These are phyloP conservation scores for Thunnus maccoyii DNA, from an alignment of 2,113 vertebrate species.

Conservation along the genomic window DNA sequence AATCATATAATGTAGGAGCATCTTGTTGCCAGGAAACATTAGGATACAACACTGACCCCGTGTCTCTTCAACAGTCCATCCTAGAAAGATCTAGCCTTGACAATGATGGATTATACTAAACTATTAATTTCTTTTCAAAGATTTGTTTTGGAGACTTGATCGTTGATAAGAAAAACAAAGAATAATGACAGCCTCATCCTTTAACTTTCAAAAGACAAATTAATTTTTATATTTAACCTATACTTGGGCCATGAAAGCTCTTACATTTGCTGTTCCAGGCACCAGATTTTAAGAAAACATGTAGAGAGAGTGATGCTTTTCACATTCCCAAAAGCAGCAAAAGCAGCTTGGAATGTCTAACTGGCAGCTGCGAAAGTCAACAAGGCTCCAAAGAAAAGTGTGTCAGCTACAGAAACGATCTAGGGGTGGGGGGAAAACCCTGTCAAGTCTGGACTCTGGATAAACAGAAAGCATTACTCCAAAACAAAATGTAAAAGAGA, in stretches of 20 bases:
- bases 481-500: neutral
- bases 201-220: neutral
- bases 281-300: neutral
- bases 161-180: neutral
- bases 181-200: neutral
- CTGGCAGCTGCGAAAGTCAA: neutral
- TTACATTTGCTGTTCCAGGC: neutral
- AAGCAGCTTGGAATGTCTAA: neutral
- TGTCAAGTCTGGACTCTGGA: neutral
- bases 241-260: neutral
- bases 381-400: constrained; percentile 12
- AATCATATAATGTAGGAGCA: neutral
- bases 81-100: neutral
- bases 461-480: neutral
- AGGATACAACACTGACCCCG: neutral
- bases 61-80: neutral
- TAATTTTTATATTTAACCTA: neutral
- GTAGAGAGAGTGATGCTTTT: neutral
- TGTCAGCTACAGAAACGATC: neutral
- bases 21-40: constrained; percentile 27
- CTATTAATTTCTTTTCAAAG: too few species aligned
- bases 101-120: too few species aligned
- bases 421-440: neutral
- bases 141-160: too few species aligned
- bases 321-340: neutral